A percentile compares a stretch with the other conserved stretches of the same genome.
Evolutionary conservation across 1,140 invertebrate genomes (phyloP).

Genomic region (Thaumetopoea pityocampa): DNA sequence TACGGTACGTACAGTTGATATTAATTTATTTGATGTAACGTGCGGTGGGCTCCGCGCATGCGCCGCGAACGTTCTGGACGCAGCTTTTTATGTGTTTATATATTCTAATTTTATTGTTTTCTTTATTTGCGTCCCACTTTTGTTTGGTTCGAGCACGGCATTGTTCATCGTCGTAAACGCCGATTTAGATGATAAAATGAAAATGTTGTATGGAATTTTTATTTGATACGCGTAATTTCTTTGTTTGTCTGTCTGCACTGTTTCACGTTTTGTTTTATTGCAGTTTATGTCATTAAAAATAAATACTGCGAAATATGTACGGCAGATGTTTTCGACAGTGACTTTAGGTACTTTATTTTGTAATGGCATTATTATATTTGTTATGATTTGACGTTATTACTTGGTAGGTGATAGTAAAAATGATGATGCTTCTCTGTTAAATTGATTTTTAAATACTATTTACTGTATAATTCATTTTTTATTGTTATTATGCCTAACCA

Average conservation of each 20-base stretch:
- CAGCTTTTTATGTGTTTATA: constrained; percentile 72
- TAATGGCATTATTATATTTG: constrained; percentile 3
- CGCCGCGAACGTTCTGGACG: constrained; percentile 57
- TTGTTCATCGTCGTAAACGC: constrained; percentile 72
- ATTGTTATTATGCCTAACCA: too few species aligned
- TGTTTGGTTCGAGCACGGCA: constrained; percentile 68
- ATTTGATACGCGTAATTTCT: constrained; percentile 61
- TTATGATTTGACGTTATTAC: constrained; percentile 5
- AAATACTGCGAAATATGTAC: constrained; percentile 14
- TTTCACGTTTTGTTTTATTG: constrained; percentile 18
- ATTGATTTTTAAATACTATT: too few species aligned
- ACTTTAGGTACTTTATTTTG: too few species aligned
- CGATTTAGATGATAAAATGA: constrained; percentile 74
- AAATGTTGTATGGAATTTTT: constrained; percentile 71
- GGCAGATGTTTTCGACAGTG: constrained; percentile 10
- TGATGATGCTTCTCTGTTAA: too few species aligned
- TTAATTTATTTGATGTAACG: constrained; percentile 47
- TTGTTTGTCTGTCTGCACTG: constrained; percentile 28
- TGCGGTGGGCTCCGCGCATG: constrained; percentile 40
- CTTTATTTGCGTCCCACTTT: constrained; percentile 75
- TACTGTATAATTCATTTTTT: too few species aligned
- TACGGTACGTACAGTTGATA: constrained; percentile 22
- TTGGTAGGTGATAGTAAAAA: too few species aligned
- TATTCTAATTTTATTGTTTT: constrained; percentile 76
- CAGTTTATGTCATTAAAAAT: constrained; percentile 18